Evolutionary conservation across 2,888 invertebrate genomes (phyloP), one percentile per base, ranked within the genome.

Genomic region (Rhagonycha fulva): DNA sequence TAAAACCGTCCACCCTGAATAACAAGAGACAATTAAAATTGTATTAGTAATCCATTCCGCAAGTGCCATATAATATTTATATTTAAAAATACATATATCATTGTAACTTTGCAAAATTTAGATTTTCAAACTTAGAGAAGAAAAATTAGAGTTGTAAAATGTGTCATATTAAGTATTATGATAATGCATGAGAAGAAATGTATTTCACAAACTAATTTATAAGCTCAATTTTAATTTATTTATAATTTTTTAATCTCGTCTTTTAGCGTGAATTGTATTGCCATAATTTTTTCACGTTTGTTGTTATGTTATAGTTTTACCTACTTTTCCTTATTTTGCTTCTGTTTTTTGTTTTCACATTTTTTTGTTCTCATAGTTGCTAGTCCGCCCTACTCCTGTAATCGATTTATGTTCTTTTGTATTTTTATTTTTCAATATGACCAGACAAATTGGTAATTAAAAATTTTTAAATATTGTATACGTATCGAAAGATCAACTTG

Each of bases 251-350:
- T 79, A 74, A 68, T 60, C 11, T 72, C 69, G 70, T 71, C 66
- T 66, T 75, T 71, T 70, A 70, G 62, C 78, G 85, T 86, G 86
- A 86, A 86, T 86, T 83, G 72, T 82, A 84, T 84, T 86, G 86
- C 86, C 86, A 86, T 86, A 86, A 82, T 75, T 70, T 80, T 63
- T 76, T 73, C 74, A 76, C 68, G 74, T 71, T 69, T 62, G 28
- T 47, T 62, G 63, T 71, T 70, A 32, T 73, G 74, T 67, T 14
- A n/a, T 68, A 63, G 62, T 77, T 28, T 71, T 70, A 24, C 9
- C 14, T 47, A 68, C 69, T 75, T 28, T 19, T 70, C 14, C 62
- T 68, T 60, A 66, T 73, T 70, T 62, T 24, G 62, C 26, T 66
- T 23, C 63, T 7, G 26, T 26, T 26, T 62, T n/a, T 47, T 47